These are phyloP conservation scores for Calycopis cecrops DNA, from an alignment of 1,140 invertebrate species.

Conservation along the genomic window DNA sequence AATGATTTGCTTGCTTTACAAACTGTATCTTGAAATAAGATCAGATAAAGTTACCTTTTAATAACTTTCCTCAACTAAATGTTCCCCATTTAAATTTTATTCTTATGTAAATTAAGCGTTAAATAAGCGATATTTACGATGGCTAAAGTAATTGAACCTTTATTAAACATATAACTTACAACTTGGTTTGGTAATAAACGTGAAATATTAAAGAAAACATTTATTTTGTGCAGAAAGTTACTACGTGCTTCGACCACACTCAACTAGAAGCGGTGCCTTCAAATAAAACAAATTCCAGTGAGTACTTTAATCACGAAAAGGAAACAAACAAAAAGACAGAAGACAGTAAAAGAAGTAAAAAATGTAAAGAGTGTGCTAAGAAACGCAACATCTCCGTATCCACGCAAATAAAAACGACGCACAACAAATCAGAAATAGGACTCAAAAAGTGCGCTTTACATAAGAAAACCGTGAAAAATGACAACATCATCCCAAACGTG, in stretches of 20 bases:
- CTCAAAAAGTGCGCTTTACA: constrained; percentile 56
- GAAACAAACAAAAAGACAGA: constrained; percentile 17
- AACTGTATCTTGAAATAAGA: too few relatives aligned
- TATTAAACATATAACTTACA: too few relatives aligned
- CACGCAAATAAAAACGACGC: constrained; percentile 58
- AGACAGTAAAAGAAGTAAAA: constrained; percentile 31
- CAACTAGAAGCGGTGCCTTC: constrained; percentile 34
- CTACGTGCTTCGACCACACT: constrained; percentile 60
- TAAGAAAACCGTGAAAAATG: constrained; percentile 45
- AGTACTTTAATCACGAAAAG: constrained; percentile 12
- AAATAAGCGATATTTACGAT: too few relatives aligned
- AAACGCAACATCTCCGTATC: constrained; percentile 55
- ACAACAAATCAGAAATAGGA: constrained; percentile 66
- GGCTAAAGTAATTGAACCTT: too few relatives aligned
- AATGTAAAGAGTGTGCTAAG: constrained; percentile 48
- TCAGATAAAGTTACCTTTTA: too few relatives aligned
- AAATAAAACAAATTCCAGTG: constrained; percentile 21
- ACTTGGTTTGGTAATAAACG: too few relatives aligned
- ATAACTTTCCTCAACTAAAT: too few relatives aligned
- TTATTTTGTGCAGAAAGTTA: constrained; percentile 50
- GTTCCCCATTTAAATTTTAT: too few relatives aligned
- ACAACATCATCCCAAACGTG: constrained; percentile 45
- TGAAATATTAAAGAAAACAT: too few relatives aligned
- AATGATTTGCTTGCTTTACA: too few relatives aligned
- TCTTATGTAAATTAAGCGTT: too few relatives aligned